Evolutionary conservation across 30 jellyfish, hydroid and myxozoan species (phyloP).

Genomic region (Turritopsis dohrnii): DNA sequence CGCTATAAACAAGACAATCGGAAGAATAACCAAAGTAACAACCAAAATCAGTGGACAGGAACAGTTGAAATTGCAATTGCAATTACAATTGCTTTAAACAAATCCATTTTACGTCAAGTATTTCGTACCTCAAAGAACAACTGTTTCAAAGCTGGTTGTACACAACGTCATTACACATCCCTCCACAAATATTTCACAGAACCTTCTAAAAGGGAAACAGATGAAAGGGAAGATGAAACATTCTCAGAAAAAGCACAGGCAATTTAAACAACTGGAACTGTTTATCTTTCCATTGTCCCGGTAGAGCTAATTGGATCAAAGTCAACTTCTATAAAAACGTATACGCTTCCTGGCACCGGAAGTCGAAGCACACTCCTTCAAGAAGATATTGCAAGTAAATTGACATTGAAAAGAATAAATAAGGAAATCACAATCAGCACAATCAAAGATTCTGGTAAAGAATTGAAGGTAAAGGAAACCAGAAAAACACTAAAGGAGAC

Average conservation of each 20-base stretch:
- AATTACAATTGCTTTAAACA: background rate
- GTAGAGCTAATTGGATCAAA: background rate
- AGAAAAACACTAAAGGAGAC: background rate
- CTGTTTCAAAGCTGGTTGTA: background rate
- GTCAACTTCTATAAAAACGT: constrained; percentile 1
- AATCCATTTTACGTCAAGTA: background rate
- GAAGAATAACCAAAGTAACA: no score
- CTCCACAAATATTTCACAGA: background rate
- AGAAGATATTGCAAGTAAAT: background rate
- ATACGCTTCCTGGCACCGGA: constrained; percentile 4
- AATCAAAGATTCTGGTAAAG: background rate
- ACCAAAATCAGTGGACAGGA: constrained; percentile 7
- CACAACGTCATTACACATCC: background rate
- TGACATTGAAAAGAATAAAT: background rate
- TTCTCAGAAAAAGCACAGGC: background rate
- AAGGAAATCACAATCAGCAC: constrained; percentile 9
- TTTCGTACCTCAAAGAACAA: background rate
- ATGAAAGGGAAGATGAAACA: background rate
- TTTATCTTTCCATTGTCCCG: constrained; percentile 9
- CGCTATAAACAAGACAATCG: background rate
- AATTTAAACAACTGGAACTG: background rate
- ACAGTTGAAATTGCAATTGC: background rate
- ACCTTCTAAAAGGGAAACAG: background rate
- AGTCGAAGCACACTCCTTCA: constrained; percentile 15
- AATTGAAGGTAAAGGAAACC: constrained; percentile 5